Conservation (phyloP, 2,113 vertebrate species). For the Redunca redunca region DNA sequence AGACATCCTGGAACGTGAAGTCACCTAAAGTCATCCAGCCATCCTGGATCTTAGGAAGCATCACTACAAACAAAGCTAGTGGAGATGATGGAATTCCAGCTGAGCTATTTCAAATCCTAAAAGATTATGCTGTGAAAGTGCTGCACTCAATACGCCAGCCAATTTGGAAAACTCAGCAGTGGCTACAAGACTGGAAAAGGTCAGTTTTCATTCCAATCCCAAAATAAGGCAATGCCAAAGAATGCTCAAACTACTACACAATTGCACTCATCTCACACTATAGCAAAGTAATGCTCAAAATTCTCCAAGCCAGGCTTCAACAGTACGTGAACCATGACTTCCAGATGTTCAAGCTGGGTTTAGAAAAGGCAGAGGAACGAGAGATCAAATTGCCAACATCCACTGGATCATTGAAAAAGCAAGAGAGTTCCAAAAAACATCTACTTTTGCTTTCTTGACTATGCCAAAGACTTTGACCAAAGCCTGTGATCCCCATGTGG, state of each 20-base stretch:
- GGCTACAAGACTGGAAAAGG: neutral
- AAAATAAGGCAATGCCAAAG: neutral
- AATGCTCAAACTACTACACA: neutral
- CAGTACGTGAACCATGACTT: accelerated
- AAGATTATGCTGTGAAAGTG: neutral
- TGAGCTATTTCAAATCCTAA: neutral
- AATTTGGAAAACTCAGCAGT: neutral
- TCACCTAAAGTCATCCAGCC: neutral
- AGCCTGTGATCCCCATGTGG: neutral
- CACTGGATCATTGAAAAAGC: neutral
- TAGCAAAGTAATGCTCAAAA: neutral
- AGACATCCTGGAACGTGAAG: accelerated
- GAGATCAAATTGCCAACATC: neutral
- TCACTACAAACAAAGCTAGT: neutral
- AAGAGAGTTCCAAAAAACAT: neutral
- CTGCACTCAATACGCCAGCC: neutral
- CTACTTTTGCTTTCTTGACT: neutral
- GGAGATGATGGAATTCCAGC: neutral
- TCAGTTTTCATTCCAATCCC: neutral
- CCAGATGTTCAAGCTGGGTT: neutral
- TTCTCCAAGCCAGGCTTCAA: neutral
- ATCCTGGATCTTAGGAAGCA: neutral
- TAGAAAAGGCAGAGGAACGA: neutral
- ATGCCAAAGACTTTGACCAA: neutral
- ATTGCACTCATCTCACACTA: neutral